These are phyloP conservation scores for Scaptomyza pallida DNA, from an alignment of 1,140 invertebrate genomes.

Conservation along the genomic window DNA sequence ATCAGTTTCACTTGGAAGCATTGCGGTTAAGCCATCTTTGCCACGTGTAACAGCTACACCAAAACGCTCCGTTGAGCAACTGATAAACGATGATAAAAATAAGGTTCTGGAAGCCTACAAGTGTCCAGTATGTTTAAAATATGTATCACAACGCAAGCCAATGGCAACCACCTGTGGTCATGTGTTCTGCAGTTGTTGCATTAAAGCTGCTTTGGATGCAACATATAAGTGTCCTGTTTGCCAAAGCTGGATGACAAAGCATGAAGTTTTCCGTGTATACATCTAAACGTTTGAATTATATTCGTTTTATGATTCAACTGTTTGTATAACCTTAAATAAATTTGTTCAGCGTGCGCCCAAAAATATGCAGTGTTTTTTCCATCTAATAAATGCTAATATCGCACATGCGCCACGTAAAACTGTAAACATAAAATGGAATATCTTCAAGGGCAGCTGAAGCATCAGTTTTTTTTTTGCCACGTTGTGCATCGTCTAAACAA, in stretches of 20 bases:
- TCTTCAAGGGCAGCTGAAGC: constrained; percentile 23
- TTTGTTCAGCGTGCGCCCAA: neutral
- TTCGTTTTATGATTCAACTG: neutral
- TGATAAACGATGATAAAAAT: too few species aligned
- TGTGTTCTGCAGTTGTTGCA: constrained; percentile 39
- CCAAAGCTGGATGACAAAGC: constrained; percentile 15
- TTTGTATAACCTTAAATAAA: neutral
- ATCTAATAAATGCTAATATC: constrained; percentile 36
- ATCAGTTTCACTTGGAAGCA: too few species aligned
- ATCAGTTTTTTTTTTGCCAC: neutral
- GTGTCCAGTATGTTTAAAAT: constrained; percentile 40
- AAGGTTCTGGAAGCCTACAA: constrained; percentile 8
- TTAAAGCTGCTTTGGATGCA: constrained; percentile 17
- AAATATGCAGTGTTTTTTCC: constrained; percentile 25
- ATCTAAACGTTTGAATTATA: constrained; percentile 12
- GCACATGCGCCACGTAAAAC: constrained; percentile 50
- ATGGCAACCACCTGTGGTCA: constrained; percentile 37
- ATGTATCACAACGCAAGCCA: constrained; percentile 19
- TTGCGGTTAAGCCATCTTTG: neutral
- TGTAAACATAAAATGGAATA: constrained; percentile 48
- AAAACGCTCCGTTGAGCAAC: too few species aligned
- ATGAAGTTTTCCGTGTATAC: constrained; percentile 35
- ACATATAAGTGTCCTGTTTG: constrained; percentile 35
- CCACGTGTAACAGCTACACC: neutral
- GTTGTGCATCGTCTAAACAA: constrained; percentile 10